Percentiles rank a stretch among this genome's conserved stretches.
phyloP scores from a whole-genome alignment of 2,888 invertebrate species.

The Tenthredo notha region DNA sequence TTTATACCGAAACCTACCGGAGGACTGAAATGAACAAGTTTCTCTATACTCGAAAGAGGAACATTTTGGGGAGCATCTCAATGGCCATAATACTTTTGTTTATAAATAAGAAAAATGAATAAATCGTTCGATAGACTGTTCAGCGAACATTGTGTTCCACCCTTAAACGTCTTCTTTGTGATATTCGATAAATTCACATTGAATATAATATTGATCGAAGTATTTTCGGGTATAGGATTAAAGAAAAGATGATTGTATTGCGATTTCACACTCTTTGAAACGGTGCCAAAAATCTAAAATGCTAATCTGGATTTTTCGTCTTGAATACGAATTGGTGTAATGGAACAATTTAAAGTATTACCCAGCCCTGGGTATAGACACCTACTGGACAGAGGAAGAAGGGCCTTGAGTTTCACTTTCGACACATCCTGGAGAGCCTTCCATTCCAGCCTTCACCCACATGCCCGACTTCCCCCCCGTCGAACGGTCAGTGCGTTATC shows the following conservation, averaged over 20 bases:
- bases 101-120: too few relatives aligned
- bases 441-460: constrained; percentile 75
- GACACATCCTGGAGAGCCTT: constrained; percentile 75
- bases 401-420: constrained; percentile 77
- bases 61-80: neutral
- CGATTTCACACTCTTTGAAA: neutral
- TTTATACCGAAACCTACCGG: constrained; percentile 64
- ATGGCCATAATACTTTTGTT: neutral
- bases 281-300: neutral
- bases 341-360: neutral
- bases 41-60: neutral
- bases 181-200: neutral
- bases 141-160: neutral
- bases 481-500: constrained; percentile 51
- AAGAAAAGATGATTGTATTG: neutral
- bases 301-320: neutral
- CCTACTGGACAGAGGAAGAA: constrained; percentile 31
- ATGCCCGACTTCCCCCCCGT: constrained; percentile 71
- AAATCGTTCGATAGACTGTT: neutral
- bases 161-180: neutral
- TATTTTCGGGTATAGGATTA: neutral
- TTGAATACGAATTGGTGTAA: constrained; percentile 20
- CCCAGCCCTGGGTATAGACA: constrained; percentile 14
- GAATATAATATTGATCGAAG: neutral
- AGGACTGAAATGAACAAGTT: constrained; percentile 57